These are phyloP conservation scores for Onychomys leucogaster DNA, from an alignment of 2,797 vertebrate genomes.

Conservation along the genomic window DNA sequence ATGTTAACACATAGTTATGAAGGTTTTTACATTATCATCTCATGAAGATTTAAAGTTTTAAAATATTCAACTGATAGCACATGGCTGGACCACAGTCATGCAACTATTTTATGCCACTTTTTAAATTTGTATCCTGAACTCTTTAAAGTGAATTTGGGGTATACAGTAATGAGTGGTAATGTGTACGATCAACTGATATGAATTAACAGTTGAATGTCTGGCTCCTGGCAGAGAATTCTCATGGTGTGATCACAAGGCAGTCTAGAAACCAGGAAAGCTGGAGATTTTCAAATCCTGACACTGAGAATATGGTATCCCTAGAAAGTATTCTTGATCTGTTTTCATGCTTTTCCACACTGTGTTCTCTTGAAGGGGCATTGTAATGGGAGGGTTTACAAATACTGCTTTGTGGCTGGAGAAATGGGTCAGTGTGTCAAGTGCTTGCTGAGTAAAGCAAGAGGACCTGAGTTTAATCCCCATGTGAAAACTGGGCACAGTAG, in stretches of 20 bases:
- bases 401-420: background rate
- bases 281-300: background rate
- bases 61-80: background rate
- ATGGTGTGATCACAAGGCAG: fast-evolving
- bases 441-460: background rate
- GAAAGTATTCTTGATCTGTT: background rate
- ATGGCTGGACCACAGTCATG: background rate
- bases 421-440: background rate
- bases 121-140: background rate
- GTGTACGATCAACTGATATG: background rate
- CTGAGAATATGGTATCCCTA: background rate
- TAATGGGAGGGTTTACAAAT: background rate
- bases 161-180: background rate
- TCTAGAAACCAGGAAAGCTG: background rate
- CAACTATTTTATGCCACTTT: background rate
- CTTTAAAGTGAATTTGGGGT: background rate
- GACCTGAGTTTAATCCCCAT: background rate
- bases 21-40: background rate
- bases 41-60: background rate
- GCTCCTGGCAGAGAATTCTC: background rate
- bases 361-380: background rate
- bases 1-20: background rate
- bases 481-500: background rate
- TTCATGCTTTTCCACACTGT: background rate
- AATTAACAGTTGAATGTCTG: background rate